A percentile compares a stretch with the other conserved stretches of the same genome.
Evolutionary conservation across 1,140 invertebrate genomes (phyloP).

Genomic region (Camponotus vicinus): DNA sequence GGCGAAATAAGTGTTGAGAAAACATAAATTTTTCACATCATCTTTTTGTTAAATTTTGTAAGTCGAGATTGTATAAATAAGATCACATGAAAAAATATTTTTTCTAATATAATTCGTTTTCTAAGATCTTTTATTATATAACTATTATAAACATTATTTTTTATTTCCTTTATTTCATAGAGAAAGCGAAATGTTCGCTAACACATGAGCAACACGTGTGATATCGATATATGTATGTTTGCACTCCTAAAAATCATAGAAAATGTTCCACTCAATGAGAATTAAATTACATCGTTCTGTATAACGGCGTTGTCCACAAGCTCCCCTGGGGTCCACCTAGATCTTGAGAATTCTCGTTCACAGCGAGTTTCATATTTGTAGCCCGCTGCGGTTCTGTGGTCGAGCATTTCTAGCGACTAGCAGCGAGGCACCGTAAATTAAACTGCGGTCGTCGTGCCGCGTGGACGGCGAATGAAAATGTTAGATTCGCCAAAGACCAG

Average conservation of each 20-base stretch:
- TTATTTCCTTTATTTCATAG: background rate
- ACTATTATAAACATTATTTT: background rate
- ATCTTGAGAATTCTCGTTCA: slow-evolving; percentile 61
- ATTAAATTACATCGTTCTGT: slow-evolving; percentile 53
- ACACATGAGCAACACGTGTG: background rate
- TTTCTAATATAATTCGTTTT: background rate
- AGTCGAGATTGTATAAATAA: background rate
- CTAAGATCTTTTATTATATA: background rate
- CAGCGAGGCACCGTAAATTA: slow-evolving; percentile 71
- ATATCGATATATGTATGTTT: too few species aligned
- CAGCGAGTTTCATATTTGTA: slow-evolving; percentile 53
- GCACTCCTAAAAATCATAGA: slow-evolving; percentile 19
- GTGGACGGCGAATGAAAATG: slow-evolving; percentile 71
- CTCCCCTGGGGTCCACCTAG: slow-evolving; percentile 35
- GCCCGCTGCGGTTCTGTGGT: slow-evolving; percentile 63
- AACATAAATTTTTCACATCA: background rate
- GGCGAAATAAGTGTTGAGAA: background rate
- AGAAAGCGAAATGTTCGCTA: background rate
- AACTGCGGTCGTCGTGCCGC: slow-evolving; percentile 69
- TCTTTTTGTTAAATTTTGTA: background rate
- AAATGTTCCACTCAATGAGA: slow-evolving; percentile 43
- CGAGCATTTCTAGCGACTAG: slow-evolving; percentile 55
- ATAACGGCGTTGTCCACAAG: slow-evolving; percentile 34
- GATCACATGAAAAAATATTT: background rate
- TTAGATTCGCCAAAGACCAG: slow-evolving; percentile 43